Conservation (phyloP, 2,797 vertebrate species). For the Micrastur ruficollis region DNA sequence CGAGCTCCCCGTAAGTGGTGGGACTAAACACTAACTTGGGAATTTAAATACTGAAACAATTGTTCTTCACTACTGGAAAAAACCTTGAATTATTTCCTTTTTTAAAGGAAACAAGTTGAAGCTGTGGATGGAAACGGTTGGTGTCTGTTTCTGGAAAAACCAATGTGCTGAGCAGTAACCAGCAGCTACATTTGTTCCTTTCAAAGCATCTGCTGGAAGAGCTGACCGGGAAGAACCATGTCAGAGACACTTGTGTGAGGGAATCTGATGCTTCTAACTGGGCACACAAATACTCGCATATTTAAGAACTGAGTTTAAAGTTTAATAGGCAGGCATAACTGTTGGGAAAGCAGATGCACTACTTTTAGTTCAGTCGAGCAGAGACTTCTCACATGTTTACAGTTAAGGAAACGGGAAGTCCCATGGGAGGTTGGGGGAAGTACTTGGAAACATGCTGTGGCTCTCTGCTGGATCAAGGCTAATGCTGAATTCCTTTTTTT, state of each 20-base stretch:
- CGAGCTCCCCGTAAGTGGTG: not conserved
- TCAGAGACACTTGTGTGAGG: rapidly evolving
- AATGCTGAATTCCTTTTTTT: not conserved
- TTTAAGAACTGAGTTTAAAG: not conserved
- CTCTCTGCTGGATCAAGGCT: not conserved
- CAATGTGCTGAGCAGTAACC: not conserved
- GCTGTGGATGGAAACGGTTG: constrained; percentile 1
- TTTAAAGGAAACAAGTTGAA: not conserved
- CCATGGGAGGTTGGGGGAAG: not conserved
- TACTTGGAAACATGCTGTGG: not conserved
- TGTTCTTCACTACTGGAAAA: not conserved
- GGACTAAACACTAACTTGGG: not conserved
- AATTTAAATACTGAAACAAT: not conserved
- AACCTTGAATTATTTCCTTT: not conserved
- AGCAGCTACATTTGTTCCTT: not conserved
- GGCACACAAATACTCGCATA: rapidly evolving
- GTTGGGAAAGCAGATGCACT: not conserved
- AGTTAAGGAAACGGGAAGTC: not conserved
- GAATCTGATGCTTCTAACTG: not conserved
- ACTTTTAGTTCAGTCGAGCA: not conserved
- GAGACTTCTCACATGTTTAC: not conserved
- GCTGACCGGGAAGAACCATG: not conserved
- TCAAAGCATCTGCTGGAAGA: not conserved
- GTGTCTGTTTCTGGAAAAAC: constrained; percentile 4
- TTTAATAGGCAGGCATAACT: not conserved